A percentile compares a stretch with the other conserved stretches of the same genome.
Evolutionary conservation across 2,113 vertebrate species (phyloP).

Genomic region (Vidua chalybeata): DNA sequence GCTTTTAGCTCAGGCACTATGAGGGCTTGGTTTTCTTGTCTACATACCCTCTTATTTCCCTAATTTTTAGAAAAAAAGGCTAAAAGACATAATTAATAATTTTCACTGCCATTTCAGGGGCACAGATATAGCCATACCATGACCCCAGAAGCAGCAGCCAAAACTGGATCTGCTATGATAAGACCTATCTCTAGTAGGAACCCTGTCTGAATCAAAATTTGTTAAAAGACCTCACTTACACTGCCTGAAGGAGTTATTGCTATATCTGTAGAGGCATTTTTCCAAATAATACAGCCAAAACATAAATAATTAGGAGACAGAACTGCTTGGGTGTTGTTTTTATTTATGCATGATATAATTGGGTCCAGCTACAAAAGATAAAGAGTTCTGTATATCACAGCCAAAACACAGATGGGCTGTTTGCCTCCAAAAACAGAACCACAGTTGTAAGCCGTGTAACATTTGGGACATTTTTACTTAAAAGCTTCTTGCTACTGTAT

Average conservation of each 20-base stretch:
- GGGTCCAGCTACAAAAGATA: slow-evolving; percentile 2
- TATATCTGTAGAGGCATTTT: not conserved
- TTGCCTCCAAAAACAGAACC: not conserved
- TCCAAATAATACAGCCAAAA: not conserved
- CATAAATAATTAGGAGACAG: not conserved
- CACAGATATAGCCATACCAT: not conserved
- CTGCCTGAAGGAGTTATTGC: not conserved
- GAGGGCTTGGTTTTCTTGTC: not conserved
- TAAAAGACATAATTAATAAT: not conserved
- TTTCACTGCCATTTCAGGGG: not conserved
- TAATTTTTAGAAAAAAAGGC: accelerated
- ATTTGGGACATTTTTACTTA: not conserved
- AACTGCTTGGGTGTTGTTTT: not conserved
- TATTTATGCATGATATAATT: not conserved
- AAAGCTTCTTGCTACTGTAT: not conserved
- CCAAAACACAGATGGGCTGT: slow-evolving; percentile 19
- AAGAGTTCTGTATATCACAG: not conserved
- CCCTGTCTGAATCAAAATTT: not conserved
- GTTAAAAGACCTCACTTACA: not conserved
- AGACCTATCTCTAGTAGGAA: not conserved
- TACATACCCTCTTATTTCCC: not conserved
- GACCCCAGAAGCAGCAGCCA: not conserved
- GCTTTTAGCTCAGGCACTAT: not conserved
- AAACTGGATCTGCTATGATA: not conserved
- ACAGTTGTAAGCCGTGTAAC: not conserved